Evolutionary conservation across 1,140 invertebrate species (phyloP).

Genomic region (Anoplophora glabripennis): DNA sequence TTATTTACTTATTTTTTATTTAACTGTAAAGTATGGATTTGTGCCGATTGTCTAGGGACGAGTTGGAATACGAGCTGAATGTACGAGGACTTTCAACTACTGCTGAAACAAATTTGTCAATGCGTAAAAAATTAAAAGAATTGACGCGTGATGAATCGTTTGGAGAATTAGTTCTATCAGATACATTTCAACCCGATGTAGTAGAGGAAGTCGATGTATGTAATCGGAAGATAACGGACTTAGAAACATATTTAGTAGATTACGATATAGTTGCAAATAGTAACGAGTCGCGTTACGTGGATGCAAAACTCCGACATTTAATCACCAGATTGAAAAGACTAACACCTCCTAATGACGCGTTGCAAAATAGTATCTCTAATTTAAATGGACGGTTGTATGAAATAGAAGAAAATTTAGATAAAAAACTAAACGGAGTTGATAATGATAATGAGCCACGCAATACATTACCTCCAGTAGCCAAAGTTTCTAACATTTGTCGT

Average conservation of each 20-base stretch:
- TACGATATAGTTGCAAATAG: background rate
- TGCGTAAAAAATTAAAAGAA: no score
- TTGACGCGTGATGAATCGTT: no score
- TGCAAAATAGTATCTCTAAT: background rate
- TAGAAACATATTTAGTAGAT: conserved; percentile 4
- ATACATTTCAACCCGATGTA: no score
- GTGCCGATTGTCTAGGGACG: background rate
- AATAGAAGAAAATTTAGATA: no score
- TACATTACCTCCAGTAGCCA: background rate
- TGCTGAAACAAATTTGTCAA: background rate
- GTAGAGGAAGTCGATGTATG: background rate
- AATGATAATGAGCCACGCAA: background rate
- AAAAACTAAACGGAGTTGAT: no score
- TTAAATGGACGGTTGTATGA: no score
- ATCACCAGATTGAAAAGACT: background rate
- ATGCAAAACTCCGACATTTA: no score
- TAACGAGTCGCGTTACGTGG: conserved; percentile 1
- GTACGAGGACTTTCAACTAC: background rate
- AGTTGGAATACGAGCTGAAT: background rate
- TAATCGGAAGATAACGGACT: conserved; percentile 4
- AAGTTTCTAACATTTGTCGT: conserved; percentile 7
- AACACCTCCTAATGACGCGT: background rate
- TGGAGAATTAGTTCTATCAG: no score
- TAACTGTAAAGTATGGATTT: no score
- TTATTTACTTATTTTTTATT: no score